Percentiles rank a stretch among this genome's conserved stretches.
These are phyloP conservation scores for Pipistrellus pygmaeus DNA, from an alignment of 2,797 vertebrate genomes.

Conservation along the genomic window DNA sequence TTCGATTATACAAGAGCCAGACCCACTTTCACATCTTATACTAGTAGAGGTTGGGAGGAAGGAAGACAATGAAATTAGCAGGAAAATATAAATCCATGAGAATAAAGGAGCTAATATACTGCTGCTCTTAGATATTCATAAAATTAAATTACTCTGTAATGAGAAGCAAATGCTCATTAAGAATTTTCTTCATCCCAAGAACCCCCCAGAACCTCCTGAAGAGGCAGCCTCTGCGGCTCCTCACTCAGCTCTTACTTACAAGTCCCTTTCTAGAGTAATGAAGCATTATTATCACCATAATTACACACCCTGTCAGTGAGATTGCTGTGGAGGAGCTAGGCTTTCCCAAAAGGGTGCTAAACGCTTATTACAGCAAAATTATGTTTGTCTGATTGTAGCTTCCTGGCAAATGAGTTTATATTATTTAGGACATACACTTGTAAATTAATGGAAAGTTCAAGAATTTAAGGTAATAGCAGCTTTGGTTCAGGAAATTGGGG, in stretches of 20 bases:
- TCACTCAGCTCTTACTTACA: background rate
- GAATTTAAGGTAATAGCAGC: constrained; percentile 15
- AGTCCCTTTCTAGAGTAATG: background rate
- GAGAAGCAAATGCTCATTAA: constrained; percentile 49
- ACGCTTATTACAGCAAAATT: constrained; percentile 39
- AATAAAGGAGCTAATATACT: constrained; percentile 16
- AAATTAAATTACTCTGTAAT: constrained; percentile 46
- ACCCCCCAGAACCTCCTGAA: background rate
- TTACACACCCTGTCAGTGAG: background rate
- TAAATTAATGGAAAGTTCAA: constrained; percentile 58
- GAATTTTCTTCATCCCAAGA: background rate
- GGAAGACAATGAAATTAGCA: constrained; percentile 26
- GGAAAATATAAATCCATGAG: constrained; percentile 63
- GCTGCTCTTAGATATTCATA: constrained; percentile 1
- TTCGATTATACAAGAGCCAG: background rate
- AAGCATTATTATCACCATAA: background rate
- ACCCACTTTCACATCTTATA: background rate
- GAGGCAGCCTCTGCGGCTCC: background rate
- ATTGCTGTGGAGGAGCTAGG: background rate
- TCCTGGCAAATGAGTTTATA: constrained; percentile 44
- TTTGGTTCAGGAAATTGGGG: constrained; percentile 27
- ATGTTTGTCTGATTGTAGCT: background rate
- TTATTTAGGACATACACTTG: constrained; percentile 48
- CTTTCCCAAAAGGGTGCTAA: constrained; percentile 56
- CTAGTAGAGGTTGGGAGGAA: background rate